phyloP scores from a whole-genome alignment of 30 jellyfish, hydroid and myxozoan genomes.

The Morbakka virulenta region DNA sequence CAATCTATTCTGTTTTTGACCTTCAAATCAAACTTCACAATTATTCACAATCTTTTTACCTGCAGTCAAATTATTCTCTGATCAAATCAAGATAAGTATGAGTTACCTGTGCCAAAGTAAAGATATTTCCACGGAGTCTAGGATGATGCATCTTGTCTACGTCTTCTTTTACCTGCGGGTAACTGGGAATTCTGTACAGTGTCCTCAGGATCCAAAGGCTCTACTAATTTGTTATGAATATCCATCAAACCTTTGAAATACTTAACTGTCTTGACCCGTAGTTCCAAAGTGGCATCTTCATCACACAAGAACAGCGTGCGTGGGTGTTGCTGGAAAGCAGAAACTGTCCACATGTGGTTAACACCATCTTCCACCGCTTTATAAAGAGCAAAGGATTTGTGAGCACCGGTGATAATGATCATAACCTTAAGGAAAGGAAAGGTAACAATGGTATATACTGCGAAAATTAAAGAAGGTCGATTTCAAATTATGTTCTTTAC shows the following conservation, averaged over 20 bases:
- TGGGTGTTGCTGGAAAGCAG: slow-evolving; percentile 97
- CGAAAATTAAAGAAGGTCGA: neutral
- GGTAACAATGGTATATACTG: neutral
- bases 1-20: no score
- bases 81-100: no score
- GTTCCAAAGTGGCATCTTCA: slow-evolving; percentile 94
- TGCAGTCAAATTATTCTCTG: no score
- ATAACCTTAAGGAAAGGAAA: slow-evolving; percentile 54
- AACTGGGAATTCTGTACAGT: slow-evolving; percentile 48
- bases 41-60: no score
- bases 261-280: slow-evolving; percentile 90
- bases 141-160: neutral
- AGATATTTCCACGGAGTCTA: neutral
- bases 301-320: slow-evolving; percentile 83
- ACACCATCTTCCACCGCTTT: slow-evolving; percentile 96
- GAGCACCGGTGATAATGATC: slow-evolving; percentile 93
- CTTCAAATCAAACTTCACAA: no score
- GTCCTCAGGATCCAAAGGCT: slow-evolving; percentile 56
- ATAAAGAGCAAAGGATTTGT: slow-evolving; percentile 84
- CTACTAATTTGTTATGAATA: slow-evolving; percentile 69
- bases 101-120: no score
- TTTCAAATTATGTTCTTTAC: neutral
- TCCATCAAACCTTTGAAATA: slow-evolving; percentile 96
- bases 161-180: slow-evolving; percentile 47
- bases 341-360: slow-evolving; percentile 98